Base-by-base conservation (phyloP, 2,113 vertebrate genomes). In the Myodes glareolus region DNA sequence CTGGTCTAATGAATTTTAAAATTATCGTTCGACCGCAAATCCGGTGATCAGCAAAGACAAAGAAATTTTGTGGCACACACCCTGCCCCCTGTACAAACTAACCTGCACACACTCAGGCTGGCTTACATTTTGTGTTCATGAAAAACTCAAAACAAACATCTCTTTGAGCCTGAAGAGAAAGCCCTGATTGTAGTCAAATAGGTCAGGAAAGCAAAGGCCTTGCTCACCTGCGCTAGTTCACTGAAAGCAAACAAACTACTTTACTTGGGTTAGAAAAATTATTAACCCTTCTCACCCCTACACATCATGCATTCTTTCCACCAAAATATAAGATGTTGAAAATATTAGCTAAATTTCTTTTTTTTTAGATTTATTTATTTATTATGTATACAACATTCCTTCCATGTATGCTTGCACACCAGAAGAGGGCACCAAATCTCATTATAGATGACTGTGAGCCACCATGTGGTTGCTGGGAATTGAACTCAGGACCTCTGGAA, bases 1-100 rank as follows among this genome's bases (percentile, higher is more conserved):
- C 76, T 76, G 94, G 85, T 96, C 96, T 94, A 85, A 78, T 91
- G 94, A 93, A 94, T 96, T 97, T 96, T 92, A 29, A 75, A 94
- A 97, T 95, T 94, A 78, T 89, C 77, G 70, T 97, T 96, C 68
- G 85, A 94, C 92, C 7, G 0, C 72, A 94, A 97, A 97, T 96
- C 90, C 10, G 0, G 42, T n/a, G 55, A 92, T 45, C 50, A 47
- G 75, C 81, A 87, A 91, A 93, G 73, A 92, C 58, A 91, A 92
- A 96, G 84, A 65, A 68, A 92, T 94, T 94, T 82, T 96, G 86
- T 96, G 95, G 77, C 72, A 88, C 90, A 85, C 52, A 31, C 19
- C 45, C n/a, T 14, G n/a, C n/a, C 50, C 52, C n/a, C 45, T 39
- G 45, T 31, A 19, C 73, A 95, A 86, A 80, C 92, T 81, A 68